Evolutionary conservation across 2,113 vertebrate genomes (phyloP).

Genomic region (Grantiella picta): DNA sequence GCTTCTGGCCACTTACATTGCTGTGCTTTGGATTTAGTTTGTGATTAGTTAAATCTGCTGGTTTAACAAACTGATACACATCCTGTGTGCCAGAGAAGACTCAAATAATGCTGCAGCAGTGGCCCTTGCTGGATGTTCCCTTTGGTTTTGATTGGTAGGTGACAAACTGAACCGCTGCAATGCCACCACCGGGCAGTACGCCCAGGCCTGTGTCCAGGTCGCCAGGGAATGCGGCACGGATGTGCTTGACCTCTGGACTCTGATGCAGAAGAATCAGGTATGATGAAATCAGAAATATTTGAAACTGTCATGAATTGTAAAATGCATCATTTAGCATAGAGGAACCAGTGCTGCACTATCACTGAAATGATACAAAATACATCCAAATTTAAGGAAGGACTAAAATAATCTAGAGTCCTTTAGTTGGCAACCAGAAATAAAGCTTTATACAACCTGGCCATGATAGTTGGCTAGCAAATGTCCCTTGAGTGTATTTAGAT

Average conservation of each 20-base stretch:
- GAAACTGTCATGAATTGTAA: neutral
- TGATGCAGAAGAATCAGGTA: conserved; percentile 91
- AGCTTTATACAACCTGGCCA: neutral
- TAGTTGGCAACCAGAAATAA: neutral
- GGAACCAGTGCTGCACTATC: rapidly evolving
- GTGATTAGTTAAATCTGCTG: neutral
- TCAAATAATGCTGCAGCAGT: rapidly evolving
- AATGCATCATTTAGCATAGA: neutral
- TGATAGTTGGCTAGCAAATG: neutral
- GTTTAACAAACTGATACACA: rapidly evolving
- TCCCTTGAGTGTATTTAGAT: neutral
- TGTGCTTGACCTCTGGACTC: conserved; percentile 87
- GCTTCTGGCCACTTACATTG: neutral
- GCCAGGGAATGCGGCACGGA: conserved; percentile 79
- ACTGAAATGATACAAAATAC: neutral
- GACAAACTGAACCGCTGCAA: conserved; percentile 83
- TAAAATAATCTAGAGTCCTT: neutral
- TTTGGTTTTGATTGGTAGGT: conserved; percentile 58
- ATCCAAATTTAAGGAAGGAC: neutral
- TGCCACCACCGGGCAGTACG: conserved; percentile 79
- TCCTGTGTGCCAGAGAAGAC: neutral
- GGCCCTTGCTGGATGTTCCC: rapidly evolving
- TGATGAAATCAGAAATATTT: neutral
- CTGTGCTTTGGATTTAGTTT: neutral
- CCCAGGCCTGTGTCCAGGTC: conserved; percentile 79